Evolutionary conservation across 2,797 vertebrate species (phyloP), one percentile per base, ranked within the genome.

Genomic region (Petrocephalus sullivani): DNA sequence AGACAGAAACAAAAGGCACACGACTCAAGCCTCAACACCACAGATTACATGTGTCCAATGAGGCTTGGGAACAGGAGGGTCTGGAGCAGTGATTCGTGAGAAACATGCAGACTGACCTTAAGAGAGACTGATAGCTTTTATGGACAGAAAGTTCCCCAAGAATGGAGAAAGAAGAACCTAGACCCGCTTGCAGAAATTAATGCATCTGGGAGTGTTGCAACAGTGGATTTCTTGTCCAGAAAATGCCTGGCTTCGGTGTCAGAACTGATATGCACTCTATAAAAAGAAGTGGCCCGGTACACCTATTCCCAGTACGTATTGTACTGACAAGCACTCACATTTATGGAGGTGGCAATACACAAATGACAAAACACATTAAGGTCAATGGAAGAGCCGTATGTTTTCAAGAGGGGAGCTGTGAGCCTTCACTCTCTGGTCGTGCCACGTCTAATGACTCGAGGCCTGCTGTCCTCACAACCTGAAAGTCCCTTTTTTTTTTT

Each of bases 171-270:
- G 7, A 71, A 71, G 12, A 71, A 71, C 41, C 49, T 78, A 88
- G 21, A 83, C 21, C 54, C 82, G 8, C 53, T 46, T 46, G 56
- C 56, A 82, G 53, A 37, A 56, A 58, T 16, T 1, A 81, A 33
- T 60, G 71, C 87, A 60, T 23, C 67, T 41, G 67, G 53, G 87
- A 88, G 87, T 23, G 71, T 88, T 12, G 75, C 87, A 56, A 41
- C 28, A 64, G 49, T 78, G 64, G 87, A 82, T 28, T 82, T 60
- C 49, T 57, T 88, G 75, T 78, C 37, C 75, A 88, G 37, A 53
- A 58, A 58, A 88, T 54, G 57, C 28, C 41, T 71, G 6, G 75
- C 54, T 83, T 83, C 71, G 19, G 75, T 88, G 71, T 54, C 49
- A 82, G 54, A 53, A 57, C 33, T 21, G 51, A 87, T 78, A 58